Conservation (phyloP, 2,113 vertebrate species). For the Callaeas wilsoni region DNA sequence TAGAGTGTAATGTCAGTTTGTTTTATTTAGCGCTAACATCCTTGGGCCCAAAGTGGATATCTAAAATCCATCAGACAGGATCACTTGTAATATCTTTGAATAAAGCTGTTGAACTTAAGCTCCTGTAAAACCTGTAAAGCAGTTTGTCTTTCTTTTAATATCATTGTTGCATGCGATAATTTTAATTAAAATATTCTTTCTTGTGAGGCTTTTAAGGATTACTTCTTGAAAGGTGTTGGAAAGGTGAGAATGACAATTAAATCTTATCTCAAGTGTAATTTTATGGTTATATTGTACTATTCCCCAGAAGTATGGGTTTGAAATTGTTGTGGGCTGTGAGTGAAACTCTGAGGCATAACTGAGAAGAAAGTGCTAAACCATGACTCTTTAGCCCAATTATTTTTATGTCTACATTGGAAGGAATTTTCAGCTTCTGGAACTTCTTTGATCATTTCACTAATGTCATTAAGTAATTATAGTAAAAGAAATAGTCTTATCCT, state of each 20-base stretch:
- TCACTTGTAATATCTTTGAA: slow-evolving; percentile 62
- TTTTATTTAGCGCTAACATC: slow-evolving; percentile 43
- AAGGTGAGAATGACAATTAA: slow-evolving; percentile 88
- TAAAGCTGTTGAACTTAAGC: slow-evolving; percentile 55
- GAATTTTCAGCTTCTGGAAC: slow-evolving; percentile 68
- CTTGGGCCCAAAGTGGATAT: slow-evolving; percentile 44
- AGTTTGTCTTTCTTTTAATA: slow-evolving; percentile 68
- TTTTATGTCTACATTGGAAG: slow-evolving; percentile 73
- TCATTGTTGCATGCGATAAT: slow-evolving; percentile 62
- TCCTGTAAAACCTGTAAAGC: slow-evolving; percentile 15
- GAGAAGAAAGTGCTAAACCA: slow-evolving; percentile 81
- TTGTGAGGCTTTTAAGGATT: slow-evolving; percentile 74
- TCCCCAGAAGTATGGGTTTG: slow-evolving; percentile 74
- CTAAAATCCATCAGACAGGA: slow-evolving; percentile 56
- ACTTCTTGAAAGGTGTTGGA: slow-evolving; percentile 78
- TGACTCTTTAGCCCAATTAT: slow-evolving; percentile 75
- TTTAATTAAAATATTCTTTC: slow-evolving; percentile 61
- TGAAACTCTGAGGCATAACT: slow-evolving; percentile 72
- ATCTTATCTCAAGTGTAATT: slow-evolving; percentile 81
- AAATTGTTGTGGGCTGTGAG: slow-evolving; percentile 74
- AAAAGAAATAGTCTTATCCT: not conserved
- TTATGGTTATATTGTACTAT: slow-evolving; percentile 80
- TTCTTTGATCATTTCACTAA: slow-evolving; percentile 49
- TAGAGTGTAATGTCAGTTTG: not conserved
- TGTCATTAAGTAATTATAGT: slow-evolving; percentile 35